Evolutionary conservation across 2,797 vertebrate species (phyloP), one percentile per base, ranked within the genome.

Genomic region (Xenentodon cancila): DNA sequence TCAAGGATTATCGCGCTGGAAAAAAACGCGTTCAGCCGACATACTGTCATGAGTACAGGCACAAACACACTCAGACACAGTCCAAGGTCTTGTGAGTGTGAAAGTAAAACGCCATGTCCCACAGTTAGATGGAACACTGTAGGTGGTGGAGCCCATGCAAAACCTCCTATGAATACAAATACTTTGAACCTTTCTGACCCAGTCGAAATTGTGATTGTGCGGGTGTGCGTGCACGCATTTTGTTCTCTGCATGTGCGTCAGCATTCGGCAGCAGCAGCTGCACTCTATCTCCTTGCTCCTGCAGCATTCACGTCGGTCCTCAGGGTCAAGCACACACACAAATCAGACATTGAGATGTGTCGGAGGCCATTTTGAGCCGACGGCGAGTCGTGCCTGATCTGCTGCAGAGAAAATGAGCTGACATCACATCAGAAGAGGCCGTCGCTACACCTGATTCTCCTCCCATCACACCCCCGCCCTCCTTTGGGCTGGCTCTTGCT

Each of bases 81-180:
- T 71, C 78, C 86, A 88, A 87, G 82, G 84, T 87, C 85, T 81
- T 87, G 70, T 69, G 72, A 84, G 84, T 78, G 72, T 71, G 76
- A 85, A 81, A 86, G 85, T 59, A 84, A 77, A 89, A 82, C 85
- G 79, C 75, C 81, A 84, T 71, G 72, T 87, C 81, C 83, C 82
- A 81, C 84, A 81, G 88, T 84, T 73, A 87, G 86, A 88, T 82
- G 82, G 83, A 91, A 81, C 87, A 87, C 91, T 88, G 89, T 87
- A 88, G 89, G 87, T 90, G 89, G 88, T 83, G 83, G 70, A 91
- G 82, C 86, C 85, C 77, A 89, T 89, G 89, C 87, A 90, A 92
- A 92, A 88, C 80, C 88, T 66, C 81, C 78, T 68, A 89, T 91
- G 91, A 92, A 92, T 92, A 91, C 86, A 90, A 87, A 90, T 90